Base-by-base conservation (phyloP, 2,888 invertebrate genomes). In the Lottia scabra region DNA sequence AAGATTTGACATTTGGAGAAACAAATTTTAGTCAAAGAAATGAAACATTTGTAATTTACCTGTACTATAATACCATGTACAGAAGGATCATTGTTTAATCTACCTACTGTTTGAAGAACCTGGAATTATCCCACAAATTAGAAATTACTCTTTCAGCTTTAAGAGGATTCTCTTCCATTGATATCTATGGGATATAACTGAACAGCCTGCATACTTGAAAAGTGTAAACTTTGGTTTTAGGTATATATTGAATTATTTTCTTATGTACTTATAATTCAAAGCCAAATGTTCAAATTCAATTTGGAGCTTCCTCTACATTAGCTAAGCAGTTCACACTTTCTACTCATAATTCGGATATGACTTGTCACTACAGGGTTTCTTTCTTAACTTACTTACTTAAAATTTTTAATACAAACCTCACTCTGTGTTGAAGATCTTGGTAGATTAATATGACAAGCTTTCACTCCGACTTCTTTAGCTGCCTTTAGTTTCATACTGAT, bases 11-110 rank as follows among this genome's bases (percentile, higher is more conserved):
- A n/a, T n/a, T n/a, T n/a, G n/a, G n/a, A n/a, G n/a, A n/a, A n/a
- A n/a, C n/a, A n/a, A n/a, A n/a, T n/a, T n/a, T n/a, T 30, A 30
- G 5, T 30, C 30, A 38, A 38, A 6, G 8, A 38, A 62, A 62
- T 5, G 6, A 3, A 23, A 23, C 5, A 23, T 45, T 44, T 13
- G 19, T 26, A 0, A 72, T 75, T 66, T 72, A 89, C 89, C 91
- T 98, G 98, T 0, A 98, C 96, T 82, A 98, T 97, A 86, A 98
- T 97, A 70, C 98, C 98, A 90, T 98, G 97, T 56, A 98, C 93
- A 15, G 91, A 90, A 0, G 94, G 93, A 87, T 98, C 95, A 79
- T 93, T 92, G 89, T 99, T 99, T 72, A 99, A 91, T 69, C 92
- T 91, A 68, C 93, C 92, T 68, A 98, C 90, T 88, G 93, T 92